Evolutionary conservation across 2,888 invertebrate species (phyloP).

Genomic region (Morpho achilles): DNA sequence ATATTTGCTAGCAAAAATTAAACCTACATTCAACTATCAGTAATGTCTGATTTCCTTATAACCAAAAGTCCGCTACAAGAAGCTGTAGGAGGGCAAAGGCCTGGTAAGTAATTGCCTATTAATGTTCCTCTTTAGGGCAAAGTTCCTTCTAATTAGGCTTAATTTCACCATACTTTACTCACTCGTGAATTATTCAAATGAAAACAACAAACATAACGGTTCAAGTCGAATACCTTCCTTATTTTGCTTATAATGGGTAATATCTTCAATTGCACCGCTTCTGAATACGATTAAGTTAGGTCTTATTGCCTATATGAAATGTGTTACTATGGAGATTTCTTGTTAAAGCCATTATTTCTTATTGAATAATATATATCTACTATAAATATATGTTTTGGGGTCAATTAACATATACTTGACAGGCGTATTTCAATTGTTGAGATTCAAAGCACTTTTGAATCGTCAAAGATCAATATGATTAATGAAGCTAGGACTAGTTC

Average conservation of each 20-base stretch:
- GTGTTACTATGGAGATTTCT: too few species aligned
- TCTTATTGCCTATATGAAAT: neutral
- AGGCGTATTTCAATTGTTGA: too few species aligned
- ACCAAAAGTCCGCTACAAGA: slow-evolving; percentile 13
- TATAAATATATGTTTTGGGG: too few species aligned
- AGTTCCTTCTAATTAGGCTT: slow-evolving; percentile 31
- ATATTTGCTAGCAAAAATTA: slow-evolving; percentile 3
- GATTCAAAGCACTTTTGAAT: too few species aligned
- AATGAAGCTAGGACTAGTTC: too few species aligned
- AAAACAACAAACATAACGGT: slow-evolving; percentile 20
- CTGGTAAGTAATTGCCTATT: slow-evolving; percentile 31
- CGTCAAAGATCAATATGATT: too few species aligned
- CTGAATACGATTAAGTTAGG: neutral
- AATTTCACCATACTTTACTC: slow-evolving; percentile 30
- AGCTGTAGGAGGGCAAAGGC: slow-evolving; percentile 26
- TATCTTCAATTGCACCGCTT: slow-evolving; percentile 1
- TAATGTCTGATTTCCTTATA: slow-evolving; percentile 8
- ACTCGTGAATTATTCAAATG: slow-evolving; percentile 27
- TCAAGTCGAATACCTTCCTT: slow-evolving; percentile 16
- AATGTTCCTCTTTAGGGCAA: slow-evolving; percentile 28
- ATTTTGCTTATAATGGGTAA: slow-evolving; percentile 14
- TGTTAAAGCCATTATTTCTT: too few species aligned
- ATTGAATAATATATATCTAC: too few species aligned
- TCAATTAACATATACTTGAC: too few species aligned
- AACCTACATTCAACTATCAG: slow-evolving; percentile 6